phyloP scores from a whole-genome alignment of 2,113 vertebrate species.

The Lota lota region DNA sequence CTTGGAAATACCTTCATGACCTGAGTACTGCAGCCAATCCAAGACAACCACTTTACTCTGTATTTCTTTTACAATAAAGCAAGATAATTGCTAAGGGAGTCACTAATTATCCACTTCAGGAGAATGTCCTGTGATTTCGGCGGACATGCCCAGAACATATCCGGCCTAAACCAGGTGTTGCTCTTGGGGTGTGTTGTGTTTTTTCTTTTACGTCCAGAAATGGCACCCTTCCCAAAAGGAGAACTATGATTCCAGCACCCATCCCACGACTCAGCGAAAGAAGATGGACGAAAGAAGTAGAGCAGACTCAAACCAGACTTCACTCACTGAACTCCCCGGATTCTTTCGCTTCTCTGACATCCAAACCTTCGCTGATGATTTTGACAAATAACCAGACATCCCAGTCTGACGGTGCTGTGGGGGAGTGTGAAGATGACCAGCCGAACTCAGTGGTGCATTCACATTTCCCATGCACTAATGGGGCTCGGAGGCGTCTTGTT shows the following conservation, averaged over 20 bases:
- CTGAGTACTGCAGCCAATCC: conserved; percentile 27
- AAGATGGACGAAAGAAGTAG: conserved; percentile 35
- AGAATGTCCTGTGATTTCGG: conserved; percentile 25
- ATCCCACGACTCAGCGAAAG: conserved; percentile 25
- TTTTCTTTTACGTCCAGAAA: not conserved
- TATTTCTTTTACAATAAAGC: conserved; percentile 14
- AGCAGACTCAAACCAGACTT: conserved; percentile 51
- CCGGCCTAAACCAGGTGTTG: not conserved
- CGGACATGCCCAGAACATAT: conserved; percentile 6
- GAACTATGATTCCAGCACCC: conserved; percentile 5
- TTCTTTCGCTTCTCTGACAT: conserved; percentile 3
- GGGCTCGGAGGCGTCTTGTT: too few relatives aligned
- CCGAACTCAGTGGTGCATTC: too few relatives aligned
- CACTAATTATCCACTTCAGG: conserved; percentile 9
- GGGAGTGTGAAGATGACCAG: too few relatives aligned
- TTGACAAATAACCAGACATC: conserved; percentile 38
- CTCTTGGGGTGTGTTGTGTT: not conserved
- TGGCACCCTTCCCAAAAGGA: conserved; percentile 1
- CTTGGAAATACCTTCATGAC: conserved; percentile 25
- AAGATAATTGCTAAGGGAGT: not conserved
- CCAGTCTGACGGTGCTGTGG: too few relatives aligned
- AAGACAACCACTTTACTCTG: conserved; percentile 38
- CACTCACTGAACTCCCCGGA: conserved; percentile 18
- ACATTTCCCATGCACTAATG: too few relatives aligned
- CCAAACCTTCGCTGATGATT: conserved; percentile 27